Evolutionary conservation across 2,888 invertebrate genomes (phyloP), one percentile per base, ranked within the genome.

Genomic region (Odontothrips loti): DNA sequence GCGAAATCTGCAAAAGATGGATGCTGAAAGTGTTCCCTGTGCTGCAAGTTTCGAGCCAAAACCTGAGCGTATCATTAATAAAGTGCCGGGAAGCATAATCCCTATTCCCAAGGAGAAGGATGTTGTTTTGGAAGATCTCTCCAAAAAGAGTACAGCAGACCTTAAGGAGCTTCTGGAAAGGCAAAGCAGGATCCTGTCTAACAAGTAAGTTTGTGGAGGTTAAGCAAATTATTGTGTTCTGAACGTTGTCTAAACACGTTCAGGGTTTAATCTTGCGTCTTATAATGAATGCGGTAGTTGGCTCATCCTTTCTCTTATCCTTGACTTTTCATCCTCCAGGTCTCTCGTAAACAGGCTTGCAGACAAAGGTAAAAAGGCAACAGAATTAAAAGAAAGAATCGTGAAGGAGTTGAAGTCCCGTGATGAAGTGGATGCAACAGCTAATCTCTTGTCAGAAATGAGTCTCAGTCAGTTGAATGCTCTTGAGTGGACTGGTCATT

Each of bases 351-450:
- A 85, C 1, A 91, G 89, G 85, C 86, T 92, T 81, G 87, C 90
- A 0, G 92, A 92, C 84, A 91, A 90, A 85, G 92, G 92, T 43
- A 88, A 87, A 34, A 92, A 90, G 86, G 90, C 92, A 82, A 86
- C 87, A 83, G 84, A 85, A 12, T 89, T 90, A 80, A 86, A 88
- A 82, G 86, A 89, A 43, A 90, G 89, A 86, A 86, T 92, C 83
- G 82, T 87, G 17, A 85, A 84, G 43, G 89, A 90, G 86, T 84
- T 92, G n/a, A 86, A 88, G 63, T 85, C 85, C 47, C 89, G 89
- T 83, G 86, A 90, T 83, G 88, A 90, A 82, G 87, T 90, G 68
- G 90, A 91, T 47, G 86, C 89, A 82, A 87, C 90, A 20, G 90
- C 90, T 83, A 85, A 86, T 82, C 86, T 91, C 83, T 86, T 92